Base-by-base conservation (phyloP, 2,113 vertebrate species). In the Corapipo altera region DNA sequence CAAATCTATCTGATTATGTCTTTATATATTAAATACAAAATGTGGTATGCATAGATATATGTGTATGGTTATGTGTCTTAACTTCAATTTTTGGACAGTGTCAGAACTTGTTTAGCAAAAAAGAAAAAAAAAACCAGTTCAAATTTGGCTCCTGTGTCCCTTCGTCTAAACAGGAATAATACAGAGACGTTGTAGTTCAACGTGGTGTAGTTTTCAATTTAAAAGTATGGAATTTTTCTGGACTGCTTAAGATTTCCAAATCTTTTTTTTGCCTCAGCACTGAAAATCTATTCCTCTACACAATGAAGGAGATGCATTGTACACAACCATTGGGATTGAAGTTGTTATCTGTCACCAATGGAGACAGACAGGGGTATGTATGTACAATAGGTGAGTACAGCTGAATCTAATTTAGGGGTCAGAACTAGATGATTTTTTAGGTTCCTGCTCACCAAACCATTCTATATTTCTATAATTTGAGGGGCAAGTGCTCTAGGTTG, bases 251-350 rank as follows among this genome's bases (percentile, higher is more conserved):
- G 24, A 35, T 44, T 85, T 82, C 39, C 2, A 64, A 33, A 30
- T 64, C 3, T 12, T 27, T 69, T 28, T 66, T 76, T 75, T 52
- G 19, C 52, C 41, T 21, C 32, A 85, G 4, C 21, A 18, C n/a
- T 55, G 39, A 48, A 90, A 83, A 14, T 52, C n/a, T 82, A 1
- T 61, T 91, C 15, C 59, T n/a, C 15, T 44, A 44, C 21, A 37
- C 14, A 43, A 6, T 14, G 26, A 55, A 89, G 15, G n/a, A 91
- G 49, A 14, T 15, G 12, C 19, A 11, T n/a, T 0, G 0, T 24
- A 27, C 27, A 43, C 35, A 64, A 2, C 11, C 2, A 0, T 14
- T 2, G 0, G 30, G 73, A 71, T 3, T 84, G n/a, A 67, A 72
- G 70, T 17, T 85, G 41, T 72, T 70, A 21, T 39, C 59, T 89